Base-by-base conservation (phyloP, 1,140 invertebrate genomes). In the Drosophila insularis region DNA sequence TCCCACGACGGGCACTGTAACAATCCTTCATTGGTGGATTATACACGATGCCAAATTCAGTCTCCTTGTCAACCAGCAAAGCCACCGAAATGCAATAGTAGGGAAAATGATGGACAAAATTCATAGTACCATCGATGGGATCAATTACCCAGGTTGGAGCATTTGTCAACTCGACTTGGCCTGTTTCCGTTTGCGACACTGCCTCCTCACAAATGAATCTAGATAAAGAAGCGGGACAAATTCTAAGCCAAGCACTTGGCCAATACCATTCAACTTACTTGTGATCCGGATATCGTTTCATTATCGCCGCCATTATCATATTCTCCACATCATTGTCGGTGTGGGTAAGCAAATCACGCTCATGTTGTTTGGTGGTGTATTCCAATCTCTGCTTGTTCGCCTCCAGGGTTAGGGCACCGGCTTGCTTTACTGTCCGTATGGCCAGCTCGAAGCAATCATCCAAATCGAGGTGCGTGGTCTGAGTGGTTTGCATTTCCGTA, bases 131-230 rank as follows among this genome's bases (percentile, higher is more conserved):
- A 92, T 98, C 97, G 5, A 97, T 94, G 0, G 96, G 96, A 92
- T 98, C 98, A 69, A 99, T 98, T 55, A 99, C 96, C 98, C 98
- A 99, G 2, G 98, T 99, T 5, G 98, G 98, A 6, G 94, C 94
- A 91, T 98, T 95, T 2, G 97, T 98, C 14, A 99, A 92, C 37
- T 94, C 92, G 74, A 95, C 94, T 91, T 96, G 95, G 8, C 92
- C 68, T 1, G 56, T 13, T 6, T 68, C 92, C 21, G 92, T 92
- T 5, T 7, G 3, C 27, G 95, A 93, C 11, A 95, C 95, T 0
- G 95, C 94, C 92, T 99, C 98, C 93, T 99, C 98, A 1, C 98
- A 98, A 78, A 99, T 99, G 91, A 99, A 99, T 91, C 97, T 98
- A 1, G 0, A 11, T 0, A 2, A 39, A 43, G 56, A 5, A 27